Conservation (phyloP, 2,888 invertebrate species). For the Pachliopta kotzebuea region DNA sequence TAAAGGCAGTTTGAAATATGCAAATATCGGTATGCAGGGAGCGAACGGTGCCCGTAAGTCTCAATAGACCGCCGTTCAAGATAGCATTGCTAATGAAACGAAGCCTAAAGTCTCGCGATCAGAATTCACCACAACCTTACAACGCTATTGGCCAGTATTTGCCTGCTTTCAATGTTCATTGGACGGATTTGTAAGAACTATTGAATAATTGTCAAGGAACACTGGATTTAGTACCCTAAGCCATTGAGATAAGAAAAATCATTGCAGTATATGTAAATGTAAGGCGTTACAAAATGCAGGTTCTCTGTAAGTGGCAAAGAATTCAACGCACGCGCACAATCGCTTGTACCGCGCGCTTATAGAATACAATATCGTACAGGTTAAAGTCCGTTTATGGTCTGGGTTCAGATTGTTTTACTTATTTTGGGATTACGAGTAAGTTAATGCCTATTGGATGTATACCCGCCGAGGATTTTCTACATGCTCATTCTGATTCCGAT, state of each 20-base stretch:
- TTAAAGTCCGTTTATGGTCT: conserved; percentile 57
- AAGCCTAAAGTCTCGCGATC: conserved; percentile 17
- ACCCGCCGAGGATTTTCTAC: neutral
- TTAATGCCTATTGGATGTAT: conserved; percentile 6
- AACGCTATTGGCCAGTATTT: conserved; percentile 45
- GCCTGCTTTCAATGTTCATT: conserved; percentile 41
- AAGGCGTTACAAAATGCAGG: conserved; percentile 41
- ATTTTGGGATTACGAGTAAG: conserved; percentile 48
- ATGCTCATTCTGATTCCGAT: neutral
- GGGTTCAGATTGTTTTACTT: conserved; percentile 64
- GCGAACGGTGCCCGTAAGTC: conserved; percentile 49
- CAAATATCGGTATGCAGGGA: conserved; percentile 52
- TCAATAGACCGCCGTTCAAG: conserved; percentile 38
- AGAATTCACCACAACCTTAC: conserved; percentile 27
- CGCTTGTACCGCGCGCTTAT: conserved; percentile 56
- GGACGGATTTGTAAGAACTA: conserved; percentile 37
- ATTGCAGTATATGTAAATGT: conserved; percentile 37
- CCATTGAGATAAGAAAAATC: conserved; percentile 39
- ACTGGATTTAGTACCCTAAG: conserved; percentile 39
- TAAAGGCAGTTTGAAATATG: conserved; percentile 40
- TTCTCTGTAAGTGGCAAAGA: conserved; percentile 50
- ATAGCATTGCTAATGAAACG: conserved; percentile 41
- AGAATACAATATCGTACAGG: conserved; percentile 58
- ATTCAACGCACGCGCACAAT: conserved; percentile 61
- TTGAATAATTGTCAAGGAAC: conserved; percentile 18